Evolutionary conservation across 1,140 invertebrate species (phyloP).

Genomic region (Agrilus planipennis): DNA sequence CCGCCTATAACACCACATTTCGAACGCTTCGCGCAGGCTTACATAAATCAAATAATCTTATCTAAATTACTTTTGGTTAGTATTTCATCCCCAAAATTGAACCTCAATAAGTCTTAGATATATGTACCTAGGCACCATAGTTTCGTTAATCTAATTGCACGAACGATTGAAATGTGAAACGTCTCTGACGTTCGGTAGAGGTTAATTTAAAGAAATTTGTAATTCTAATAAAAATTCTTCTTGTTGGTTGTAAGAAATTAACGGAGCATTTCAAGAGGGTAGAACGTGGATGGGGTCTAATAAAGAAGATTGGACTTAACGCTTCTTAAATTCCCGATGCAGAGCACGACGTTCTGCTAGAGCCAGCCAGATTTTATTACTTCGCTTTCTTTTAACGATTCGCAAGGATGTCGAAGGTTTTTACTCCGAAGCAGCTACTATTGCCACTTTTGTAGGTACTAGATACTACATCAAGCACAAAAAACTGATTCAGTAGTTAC

Average conservation of each 20-base stretch:
- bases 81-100: too few relatives aligned
- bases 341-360: neutral
- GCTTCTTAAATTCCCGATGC: conserved; percentile 27
- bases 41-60: neutral
- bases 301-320: conserved; percentile 31
- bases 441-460: too few relatives aligned
- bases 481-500: too few relatives aligned
- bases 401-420: too few relatives aligned
- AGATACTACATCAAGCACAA: too few relatives aligned
- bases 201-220: conserved; percentile 34
- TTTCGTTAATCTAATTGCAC: neutral
- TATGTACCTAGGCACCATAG: too few relatives aligned
- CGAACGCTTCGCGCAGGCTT: neutral
- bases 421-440: too few relatives aligned
- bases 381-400: too few relatives aligned
- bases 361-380: too few relatives aligned
- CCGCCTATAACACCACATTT: too few relatives aligned
- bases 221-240: conserved; percentile 27
- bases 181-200: too few relatives aligned
- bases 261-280: conserved; percentile 16
- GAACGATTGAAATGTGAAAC: neutral
- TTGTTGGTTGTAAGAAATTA: conserved; percentile 21
- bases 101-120: too few relatives aligned
- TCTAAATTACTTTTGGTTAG: neutral
- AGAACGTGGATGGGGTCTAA: conserved; percentile 30